phyloP scores from a whole-genome alignment of 2,888 invertebrate genomes.

The Plusia festucae region DNA sequence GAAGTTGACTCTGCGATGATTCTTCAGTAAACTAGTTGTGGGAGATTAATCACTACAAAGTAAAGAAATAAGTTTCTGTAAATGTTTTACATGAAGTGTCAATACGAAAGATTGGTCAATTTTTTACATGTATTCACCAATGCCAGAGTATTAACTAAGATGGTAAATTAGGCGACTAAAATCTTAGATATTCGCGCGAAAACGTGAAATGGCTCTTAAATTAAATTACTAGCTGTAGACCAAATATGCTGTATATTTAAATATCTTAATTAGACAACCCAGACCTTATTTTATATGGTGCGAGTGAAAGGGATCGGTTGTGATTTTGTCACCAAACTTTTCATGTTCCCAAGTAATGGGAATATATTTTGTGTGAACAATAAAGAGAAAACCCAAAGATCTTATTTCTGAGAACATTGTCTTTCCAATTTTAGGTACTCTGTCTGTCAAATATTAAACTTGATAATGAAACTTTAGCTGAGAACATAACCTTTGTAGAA shows the following conservation, averaged over 20 bases:
- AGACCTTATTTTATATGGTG: neutral
- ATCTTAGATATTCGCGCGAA: no score
- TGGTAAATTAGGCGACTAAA: no score
- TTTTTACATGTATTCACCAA: no score
- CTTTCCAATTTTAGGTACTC: neutral
- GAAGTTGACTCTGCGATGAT: no score
- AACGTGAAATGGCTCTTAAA: no score
- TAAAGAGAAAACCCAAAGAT: neutral
- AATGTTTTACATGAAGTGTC: no score
- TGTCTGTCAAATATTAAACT: neutral
- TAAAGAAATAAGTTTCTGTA: no score
- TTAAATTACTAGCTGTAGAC: no score
- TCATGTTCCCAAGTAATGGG: neutral
- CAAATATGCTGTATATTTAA: neutral
- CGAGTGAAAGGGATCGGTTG: neutral
- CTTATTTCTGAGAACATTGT: neutral
- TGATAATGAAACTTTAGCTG: constrained; percentile 2
- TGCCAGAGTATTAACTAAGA: no score
- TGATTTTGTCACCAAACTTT: neutral
- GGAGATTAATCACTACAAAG: no score
- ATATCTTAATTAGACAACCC: neutral
- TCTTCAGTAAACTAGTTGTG: no score
- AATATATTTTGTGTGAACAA: neutral
- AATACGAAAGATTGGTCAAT: no score
- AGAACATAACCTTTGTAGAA: neutral